Conservation (phyloP, 2,797 vertebrate genomes). For the Falco naumanni region DNA sequence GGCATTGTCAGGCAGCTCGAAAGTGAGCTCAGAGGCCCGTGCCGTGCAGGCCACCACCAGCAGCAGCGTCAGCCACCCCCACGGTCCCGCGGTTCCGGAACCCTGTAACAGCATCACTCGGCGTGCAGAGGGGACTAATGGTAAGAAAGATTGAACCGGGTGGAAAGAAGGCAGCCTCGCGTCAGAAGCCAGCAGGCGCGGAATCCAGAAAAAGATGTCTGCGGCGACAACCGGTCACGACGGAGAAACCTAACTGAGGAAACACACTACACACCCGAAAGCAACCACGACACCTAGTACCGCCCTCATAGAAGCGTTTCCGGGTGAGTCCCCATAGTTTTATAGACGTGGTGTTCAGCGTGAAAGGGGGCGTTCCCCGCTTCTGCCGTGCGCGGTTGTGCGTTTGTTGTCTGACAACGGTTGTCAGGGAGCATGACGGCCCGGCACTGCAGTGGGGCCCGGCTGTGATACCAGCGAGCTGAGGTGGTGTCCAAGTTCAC, state of each 20-base stretch:
- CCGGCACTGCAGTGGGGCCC: neutral
- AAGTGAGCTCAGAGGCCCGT: conserved; percentile 89
- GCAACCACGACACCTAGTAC: neutral
- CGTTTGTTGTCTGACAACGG: neutral
- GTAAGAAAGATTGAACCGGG: neutral
- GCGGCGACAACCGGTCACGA: neutral
- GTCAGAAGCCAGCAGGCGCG: neutral
- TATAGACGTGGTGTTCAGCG: neutral
- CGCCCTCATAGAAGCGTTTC: neutral
- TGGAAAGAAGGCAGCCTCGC: neutral
- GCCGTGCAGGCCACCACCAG: conserved; percentile 66
- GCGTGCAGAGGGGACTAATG: neutral
- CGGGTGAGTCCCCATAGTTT: neutral
- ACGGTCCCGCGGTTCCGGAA: neutral
- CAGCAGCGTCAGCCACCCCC: conserved; percentile 78
- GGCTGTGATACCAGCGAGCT: neutral
- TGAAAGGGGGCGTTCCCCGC: neutral
- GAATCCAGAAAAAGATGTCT: neutral
- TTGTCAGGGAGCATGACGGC: neutral
- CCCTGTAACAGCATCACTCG: neutral
- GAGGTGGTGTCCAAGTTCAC: neutral
- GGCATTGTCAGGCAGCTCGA: conserved; percentile 94
- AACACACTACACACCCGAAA: neutral
- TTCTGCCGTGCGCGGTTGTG: neutral
- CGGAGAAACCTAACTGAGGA: neutral